These are phyloP conservation scores for Orientallactaga bullata DNA, from an alignment of 2,113 vertebrate species.

Conservation along the genomic window DNA sequence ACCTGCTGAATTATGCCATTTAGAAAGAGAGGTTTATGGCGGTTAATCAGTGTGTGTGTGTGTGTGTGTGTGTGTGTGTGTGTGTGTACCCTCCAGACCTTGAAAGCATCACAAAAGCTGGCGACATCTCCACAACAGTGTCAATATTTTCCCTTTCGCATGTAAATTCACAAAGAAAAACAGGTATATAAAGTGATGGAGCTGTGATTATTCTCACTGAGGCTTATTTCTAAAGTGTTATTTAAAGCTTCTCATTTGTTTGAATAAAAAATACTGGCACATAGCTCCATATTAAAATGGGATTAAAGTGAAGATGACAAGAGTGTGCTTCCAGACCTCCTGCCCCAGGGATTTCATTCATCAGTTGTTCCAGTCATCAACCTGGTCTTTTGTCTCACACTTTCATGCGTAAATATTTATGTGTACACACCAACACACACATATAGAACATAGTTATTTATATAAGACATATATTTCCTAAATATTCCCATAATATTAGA, in stretches of 20 bases:
- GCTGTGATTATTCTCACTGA: conserved; percentile 24
- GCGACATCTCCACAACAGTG: not conserved
- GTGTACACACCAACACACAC: not conserved
- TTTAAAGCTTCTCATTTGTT: not conserved
- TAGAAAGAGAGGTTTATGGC: not conserved
- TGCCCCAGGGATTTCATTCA: not conserved
- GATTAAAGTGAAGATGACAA: not conserved
- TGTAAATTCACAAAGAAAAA: conserved; percentile 41
- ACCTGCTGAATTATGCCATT: conserved; percentile 2
- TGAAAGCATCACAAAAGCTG: not conserved
- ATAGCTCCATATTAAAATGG: not conserved
- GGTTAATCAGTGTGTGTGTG: not conserved
- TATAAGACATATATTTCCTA: not conserved
- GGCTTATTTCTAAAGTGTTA: conserved; percentile 13
- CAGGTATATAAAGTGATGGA: not conserved
- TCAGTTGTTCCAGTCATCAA: not conserved
- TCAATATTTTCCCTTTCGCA: not conserved
- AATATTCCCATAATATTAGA: not conserved
- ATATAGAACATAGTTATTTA: not conserved
- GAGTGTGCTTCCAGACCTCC: not conserved
- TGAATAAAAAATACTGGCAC: conserved; percentile 11
- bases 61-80: not conserved
- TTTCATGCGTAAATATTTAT: not conserved
- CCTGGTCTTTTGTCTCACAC: not conserved
- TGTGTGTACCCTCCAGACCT: not conserved